Evolutionary conservation across 2,797 vertebrate genomes (phyloP).

Genomic region (Crypturellus tataupa): DNA sequence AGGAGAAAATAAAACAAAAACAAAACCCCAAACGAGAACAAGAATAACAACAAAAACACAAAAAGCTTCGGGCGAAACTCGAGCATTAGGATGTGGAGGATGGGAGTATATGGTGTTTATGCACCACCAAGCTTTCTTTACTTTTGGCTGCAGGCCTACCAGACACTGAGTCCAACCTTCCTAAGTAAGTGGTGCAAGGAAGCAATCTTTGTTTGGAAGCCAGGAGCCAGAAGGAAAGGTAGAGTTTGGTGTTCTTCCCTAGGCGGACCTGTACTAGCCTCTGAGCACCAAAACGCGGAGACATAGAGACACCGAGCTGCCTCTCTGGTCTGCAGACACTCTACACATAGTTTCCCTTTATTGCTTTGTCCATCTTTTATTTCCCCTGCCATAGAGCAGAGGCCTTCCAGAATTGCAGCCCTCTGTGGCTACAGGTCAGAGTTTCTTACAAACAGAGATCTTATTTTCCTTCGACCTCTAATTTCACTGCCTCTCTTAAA

Average conservation of each 20-base stretch:
- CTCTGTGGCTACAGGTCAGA: not conserved
- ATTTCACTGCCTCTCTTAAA: not conserved
- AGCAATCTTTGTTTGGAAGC: not conserved
- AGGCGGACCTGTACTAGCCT: not conserved
- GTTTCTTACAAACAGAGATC: not conserved
- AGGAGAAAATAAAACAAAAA: not conserved
- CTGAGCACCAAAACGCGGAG: not conserved
- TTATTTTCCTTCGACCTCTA: not conserved
- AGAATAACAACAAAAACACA: no score
- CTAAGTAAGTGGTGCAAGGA: not conserved
- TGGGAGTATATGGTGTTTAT: accelerated
- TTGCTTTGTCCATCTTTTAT: not conserved
- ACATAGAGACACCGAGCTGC: not conserved
- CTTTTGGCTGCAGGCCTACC: not conserved
- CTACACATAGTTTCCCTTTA: not conserved
- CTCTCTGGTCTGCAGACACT: not conserved
- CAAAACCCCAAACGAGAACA: no score
- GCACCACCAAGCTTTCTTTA: not conserved
- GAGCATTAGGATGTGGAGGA: not conserved
- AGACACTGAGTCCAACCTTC: not conserved
- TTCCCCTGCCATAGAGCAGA: not conserved
- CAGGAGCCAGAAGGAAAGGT: not conserved
- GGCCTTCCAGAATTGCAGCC: not conserved
- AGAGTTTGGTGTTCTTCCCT: not conserved
- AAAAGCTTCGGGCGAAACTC: not conserved